These are phyloP conservation scores for Ectropis grisescens DNA, from an alignment of 1,140 invertebrate genomes.

Conservation along the genomic window DNA sequence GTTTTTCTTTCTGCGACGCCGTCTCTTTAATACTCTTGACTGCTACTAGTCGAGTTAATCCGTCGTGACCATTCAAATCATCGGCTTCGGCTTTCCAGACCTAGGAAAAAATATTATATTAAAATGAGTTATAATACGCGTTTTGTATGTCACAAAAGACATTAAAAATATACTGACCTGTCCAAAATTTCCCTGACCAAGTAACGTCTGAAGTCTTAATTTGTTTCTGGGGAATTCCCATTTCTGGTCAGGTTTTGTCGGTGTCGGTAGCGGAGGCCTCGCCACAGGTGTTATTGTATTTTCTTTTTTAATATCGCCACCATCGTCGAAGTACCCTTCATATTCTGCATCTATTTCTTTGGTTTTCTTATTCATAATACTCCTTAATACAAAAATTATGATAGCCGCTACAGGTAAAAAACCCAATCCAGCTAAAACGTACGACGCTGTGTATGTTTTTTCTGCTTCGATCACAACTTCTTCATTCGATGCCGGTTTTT, in stretches of 20 bases:
- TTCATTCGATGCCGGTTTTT: slow-evolving; percentile 30
- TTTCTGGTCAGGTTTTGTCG: slow-evolving; percentile 70
- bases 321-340: slow-evolving; percentile 71
- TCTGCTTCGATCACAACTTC: slow-evolving; percentile 70
- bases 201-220: slow-evolving; percentile 81
- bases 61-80: slow-evolving; percentile 82
- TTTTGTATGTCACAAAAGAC: too few relatives aligned
- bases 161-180: slow-evolving; percentile 72
- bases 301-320: slow-evolving; percentile 58
- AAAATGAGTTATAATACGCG: too few relatives aligned
- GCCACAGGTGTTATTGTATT: slow-evolving; percentile 60
- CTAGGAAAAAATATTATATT: too few relatives aligned
- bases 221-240: slow-evolving; percentile 86
- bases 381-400: slow-evolving; percentile 68
- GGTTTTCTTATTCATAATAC: slow-evolving; percentile 67
- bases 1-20: slow-evolving; percentile 80
- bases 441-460: slow-evolving; percentile 71
- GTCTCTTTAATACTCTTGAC: slow-evolving; percentile 86
- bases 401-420: slow-evolving; percentile 72
- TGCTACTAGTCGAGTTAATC: slow-evolving; percentile 82
- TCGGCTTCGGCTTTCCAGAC: slow-evolving; percentile 89
- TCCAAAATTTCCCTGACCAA: slow-evolving; percentile 89
- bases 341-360: slow-evolving; percentile 73
- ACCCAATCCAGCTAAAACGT: slow-evolving; percentile 72
- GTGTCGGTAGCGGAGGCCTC: slow-evolving; percentile 65